These are phyloP conservation scores for Arenaria interpres DNA, from an alignment of 2,113 vertebrate genomes.

Conservation along the genomic window DNA sequence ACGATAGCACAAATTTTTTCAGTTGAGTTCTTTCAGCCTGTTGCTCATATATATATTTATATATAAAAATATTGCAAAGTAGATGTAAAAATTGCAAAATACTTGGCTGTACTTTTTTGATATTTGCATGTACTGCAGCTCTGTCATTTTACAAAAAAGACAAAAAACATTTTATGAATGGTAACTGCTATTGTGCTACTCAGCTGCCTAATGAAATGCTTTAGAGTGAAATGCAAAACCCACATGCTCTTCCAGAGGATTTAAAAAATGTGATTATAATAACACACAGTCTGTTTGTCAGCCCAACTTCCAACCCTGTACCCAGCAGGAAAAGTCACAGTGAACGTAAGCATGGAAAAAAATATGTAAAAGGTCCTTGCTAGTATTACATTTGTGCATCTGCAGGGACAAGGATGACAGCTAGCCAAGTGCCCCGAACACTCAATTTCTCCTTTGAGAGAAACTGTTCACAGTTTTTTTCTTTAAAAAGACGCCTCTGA, in stretches of 20 bases:
- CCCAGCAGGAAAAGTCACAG: constrained; percentile 30
- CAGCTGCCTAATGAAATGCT: not conserved
- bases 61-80: not conserved
- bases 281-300: not conserved
- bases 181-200: not conserved
- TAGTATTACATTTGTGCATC: not conserved
- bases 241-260: not conserved
- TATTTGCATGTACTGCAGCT: not conserved
- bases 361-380: constrained; percentile 3
- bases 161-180: not conserved
- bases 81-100: not conserved
- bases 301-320: not conserved
- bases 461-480: constrained; percentile 46
- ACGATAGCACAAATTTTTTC: not conserved
- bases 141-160: not conserved
- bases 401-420: constrained; percentile 10
- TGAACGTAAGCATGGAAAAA: constrained; percentile 26
- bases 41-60: not conserved
- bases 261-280: not conserved
- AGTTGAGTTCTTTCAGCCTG: not conserved
- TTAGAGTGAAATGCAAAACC: not conserved
- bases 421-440: constrained; percentile 6
- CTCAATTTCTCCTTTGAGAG: constrained; percentile 52
- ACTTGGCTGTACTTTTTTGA: not conserved
- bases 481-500: constrained; percentile 69